Evolutionary conservation across 2,888 invertebrate genomes (phyloP).

Genomic region (Eucera pruinosa): DNA sequence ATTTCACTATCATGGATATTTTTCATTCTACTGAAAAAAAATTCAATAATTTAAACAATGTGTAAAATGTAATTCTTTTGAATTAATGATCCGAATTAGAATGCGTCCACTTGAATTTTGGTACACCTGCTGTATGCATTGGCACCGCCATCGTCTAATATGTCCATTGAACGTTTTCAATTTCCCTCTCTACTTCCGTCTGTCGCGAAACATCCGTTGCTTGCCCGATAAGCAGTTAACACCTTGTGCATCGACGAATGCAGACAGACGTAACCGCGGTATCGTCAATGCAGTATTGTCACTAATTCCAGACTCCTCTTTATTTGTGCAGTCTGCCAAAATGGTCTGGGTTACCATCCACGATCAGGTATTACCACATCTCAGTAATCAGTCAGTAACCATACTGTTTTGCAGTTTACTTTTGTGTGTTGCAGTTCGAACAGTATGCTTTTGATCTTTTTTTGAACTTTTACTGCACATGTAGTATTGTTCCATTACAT

Average conservation of each 20-base stretch:
- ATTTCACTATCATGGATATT: background rate
- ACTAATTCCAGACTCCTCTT: conserved; percentile 81
- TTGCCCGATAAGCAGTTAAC: conserved; percentile 37
- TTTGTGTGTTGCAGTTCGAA: too few species aligned
- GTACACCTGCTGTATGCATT: conserved; percentile 32
- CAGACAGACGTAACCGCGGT: conserved; percentile 45
- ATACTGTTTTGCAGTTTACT: conserved; percentile 31
- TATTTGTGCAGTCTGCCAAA: conserved; percentile 83
- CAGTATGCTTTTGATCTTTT: too few species aligned
- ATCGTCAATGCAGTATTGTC: conserved; percentile 42
- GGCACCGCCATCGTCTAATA: conserved; percentile 32
- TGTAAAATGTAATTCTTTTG: background rate
- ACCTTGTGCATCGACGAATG: conserved; percentile 24
- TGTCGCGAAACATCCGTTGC: conserved; percentile 39
- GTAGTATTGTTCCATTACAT: background rate
- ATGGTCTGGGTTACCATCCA: conserved; percentile 83
- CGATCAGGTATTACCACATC: conserved; percentile 79
- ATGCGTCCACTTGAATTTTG: conserved; percentile 33
- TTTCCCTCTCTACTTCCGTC: conserved; percentile 41
- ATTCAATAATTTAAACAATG: background rate
- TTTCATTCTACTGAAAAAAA: background rate
- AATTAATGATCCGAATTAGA: conserved; percentile 22
- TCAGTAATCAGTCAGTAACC: conserved; percentile 3
- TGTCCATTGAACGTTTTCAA: conserved; percentile 19
- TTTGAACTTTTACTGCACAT: background rate